Base-by-base conservation (phyloP, 2,797 vertebrate genomes). In the Darevskia nairensis region DNA sequence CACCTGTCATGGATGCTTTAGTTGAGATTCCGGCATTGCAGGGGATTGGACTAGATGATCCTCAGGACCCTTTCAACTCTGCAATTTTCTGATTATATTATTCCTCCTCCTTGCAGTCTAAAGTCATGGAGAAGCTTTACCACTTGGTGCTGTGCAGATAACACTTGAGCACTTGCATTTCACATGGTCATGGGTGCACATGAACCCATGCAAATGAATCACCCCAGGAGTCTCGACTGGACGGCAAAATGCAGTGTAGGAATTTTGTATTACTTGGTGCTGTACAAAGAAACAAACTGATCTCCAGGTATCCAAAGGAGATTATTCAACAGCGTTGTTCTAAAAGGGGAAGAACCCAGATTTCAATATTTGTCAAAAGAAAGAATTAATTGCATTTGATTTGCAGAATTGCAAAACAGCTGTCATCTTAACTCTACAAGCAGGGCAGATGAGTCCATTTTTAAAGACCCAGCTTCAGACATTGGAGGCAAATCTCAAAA, bases 401-500 rank as follows among this genome's bases (percentile, higher is more conserved):
- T 69, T 80, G n/a, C 44, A 80, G 80, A 23, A 11, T 15, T 80
- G 32, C 25, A 80, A 86, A 80, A 44, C 25, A 29, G 61, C 35
- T 27, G 3, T 61, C 41, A 46, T 32, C 39, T 80, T n/a, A 25
- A 41, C 9, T 55, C 77, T 66, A 71, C 15, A 27, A 39, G 46
- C 8, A 61, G 8, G 15, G 32, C 19, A 3, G 46, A 61, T 23
- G 21, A 74, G 8, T 32, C 75, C 6, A 44, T 32, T 32, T 25
- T 44, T 23, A 61, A 80, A 81, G 68, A 13, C 68, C 78, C 29
- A 74, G 10, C 25, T 80, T 74, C 39, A 74, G 10, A 44, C 78
- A 61, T 11, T n/a, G 46, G 50, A 29, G 68, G 55, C 50, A 80
- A 74, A 69, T 50, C 85, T 79, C 64, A 80, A 87, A 72, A 80